phyloP scores from a whole-genome alignment of 2,113 vertebrate species.

The Chaenogobius annularis region DNA sequence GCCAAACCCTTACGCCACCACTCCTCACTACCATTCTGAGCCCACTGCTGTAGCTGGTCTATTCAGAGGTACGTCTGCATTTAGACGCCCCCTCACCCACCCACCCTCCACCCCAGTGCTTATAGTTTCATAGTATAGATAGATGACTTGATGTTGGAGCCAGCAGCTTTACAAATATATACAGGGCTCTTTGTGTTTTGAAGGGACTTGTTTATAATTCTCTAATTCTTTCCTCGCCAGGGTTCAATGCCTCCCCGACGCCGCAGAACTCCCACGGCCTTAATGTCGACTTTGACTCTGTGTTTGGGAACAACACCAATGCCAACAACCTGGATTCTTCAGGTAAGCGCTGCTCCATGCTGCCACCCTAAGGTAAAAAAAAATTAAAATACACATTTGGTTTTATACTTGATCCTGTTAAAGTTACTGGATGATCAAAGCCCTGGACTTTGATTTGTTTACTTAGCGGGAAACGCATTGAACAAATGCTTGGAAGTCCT shows the following conservation, averaged over 20 bases:
- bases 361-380: constrained; percentile 15
- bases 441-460: constrained; percentile 29
- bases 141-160: background rate
- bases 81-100: background rate
- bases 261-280: constrained; percentile 85
- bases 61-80: constrained; percentile 83
- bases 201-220: background rate
- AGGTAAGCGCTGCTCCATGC: constrained; percentile 71
- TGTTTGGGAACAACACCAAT: constrained; percentile 90
- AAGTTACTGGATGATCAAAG: background rate
- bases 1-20: constrained; percentile 81
- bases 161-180: background rate
- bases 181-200: background rate
- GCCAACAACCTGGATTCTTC: constrained; percentile 83
- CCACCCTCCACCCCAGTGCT: background rate
- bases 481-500: constrained; percentile 3
- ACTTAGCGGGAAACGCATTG: background rate
- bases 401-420: background rate
- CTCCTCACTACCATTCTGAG: constrained; percentile 82
- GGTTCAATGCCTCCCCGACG: constrained; percentile 85
- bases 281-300: constrained; percentile 95
- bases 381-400: background rate
- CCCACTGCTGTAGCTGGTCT: constrained; percentile 85
- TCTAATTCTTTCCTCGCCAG: constrained; percentile 55
- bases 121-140: background rate